A percentile compares a stretch with the other conserved stretches of the same genome.
phyloP scores from a whole-genome alignment of 2,888 invertebrate species.

The Atrina japonica region DNA sequence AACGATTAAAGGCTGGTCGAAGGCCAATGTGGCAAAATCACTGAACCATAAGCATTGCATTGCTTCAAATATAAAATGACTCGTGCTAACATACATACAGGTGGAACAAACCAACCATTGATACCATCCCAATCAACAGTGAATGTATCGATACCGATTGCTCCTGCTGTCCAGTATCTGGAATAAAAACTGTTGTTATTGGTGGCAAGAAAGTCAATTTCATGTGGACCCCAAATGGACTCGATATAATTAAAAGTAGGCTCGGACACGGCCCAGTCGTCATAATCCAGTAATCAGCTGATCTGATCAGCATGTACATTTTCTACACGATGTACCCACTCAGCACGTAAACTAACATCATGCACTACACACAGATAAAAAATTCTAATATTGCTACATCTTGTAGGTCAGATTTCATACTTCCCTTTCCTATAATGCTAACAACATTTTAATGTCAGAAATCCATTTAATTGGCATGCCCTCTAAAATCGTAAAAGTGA shows the following conservation, averaged over 20 bases:
- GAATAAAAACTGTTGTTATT: conserved; percentile 47
- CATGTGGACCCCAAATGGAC: conserved; percentile 34
- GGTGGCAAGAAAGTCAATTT: conserved; percentile 48
- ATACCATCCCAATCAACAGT: conserved; percentile 24
- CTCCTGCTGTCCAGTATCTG: conserved; percentile 30
- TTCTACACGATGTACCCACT: conserved; percentile 37
- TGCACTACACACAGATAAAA: conserved; percentile 28
- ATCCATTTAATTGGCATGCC: conserved; percentile 46
- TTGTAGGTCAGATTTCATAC: conserved; percentile 45
- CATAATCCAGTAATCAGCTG: conserved; percentile 33
- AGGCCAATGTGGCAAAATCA: conserved; percentile 30
- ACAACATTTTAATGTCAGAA: conserved; percentile 41
- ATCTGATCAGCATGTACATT: conserved; percentile 40
- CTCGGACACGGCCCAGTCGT: conserved; percentile 28
- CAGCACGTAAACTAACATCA: conserved; percentile 23
- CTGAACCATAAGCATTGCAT: conserved; percentile 32
- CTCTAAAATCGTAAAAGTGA: conserved; percentile 36
- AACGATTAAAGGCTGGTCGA: conserved; percentile 30
- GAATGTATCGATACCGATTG: conserved; percentile 26
- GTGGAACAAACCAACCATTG: conserved; percentile 34
- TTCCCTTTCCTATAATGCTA: conserved; percentile 39
- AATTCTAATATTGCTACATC: conserved; percentile 26
- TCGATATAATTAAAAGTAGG: conserved; percentile 18
- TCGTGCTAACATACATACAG: conserved; percentile 20
- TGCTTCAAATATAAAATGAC: conserved; percentile 23